Evolutionary conservation across 2,888 invertebrate species (phyloP).

Genomic region (Drosophila greeni): DNA sequence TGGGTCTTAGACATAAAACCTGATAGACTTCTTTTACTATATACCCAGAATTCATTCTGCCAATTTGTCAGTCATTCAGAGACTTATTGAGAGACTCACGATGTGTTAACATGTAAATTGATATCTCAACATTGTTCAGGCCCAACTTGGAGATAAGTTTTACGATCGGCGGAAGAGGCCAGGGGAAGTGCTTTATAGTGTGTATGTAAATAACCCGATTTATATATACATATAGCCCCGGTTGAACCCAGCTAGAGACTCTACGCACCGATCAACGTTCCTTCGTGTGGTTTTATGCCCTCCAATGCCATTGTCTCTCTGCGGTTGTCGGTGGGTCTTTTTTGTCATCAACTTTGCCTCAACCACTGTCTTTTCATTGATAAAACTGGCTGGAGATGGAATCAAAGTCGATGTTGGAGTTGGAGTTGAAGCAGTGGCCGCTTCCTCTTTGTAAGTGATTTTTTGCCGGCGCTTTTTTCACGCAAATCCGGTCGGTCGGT

Average conservation of each 20-base stretch:
- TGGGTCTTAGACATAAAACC: slow-evolving; percentile 14
- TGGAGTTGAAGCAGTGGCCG: slow-evolving; percentile 55
- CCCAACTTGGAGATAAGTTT: slow-evolving; percentile 34
- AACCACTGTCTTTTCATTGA: slow-evolving; percentile 62
- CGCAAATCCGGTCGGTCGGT: slow-evolving; percentile 56
- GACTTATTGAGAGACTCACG: slow-evolving; percentile 40
- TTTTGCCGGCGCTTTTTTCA: slow-evolving; percentile 46
- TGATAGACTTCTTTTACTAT: slow-evolving; percentile 7
- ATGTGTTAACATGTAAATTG: slow-evolving; percentile 69
- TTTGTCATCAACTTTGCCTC: slow-evolving; percentile 49
- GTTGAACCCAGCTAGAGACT: slow-evolving; percentile 35
- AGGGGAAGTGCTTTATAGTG: slow-evolving; percentile 19
- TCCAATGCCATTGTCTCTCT: slow-evolving; percentile 43
- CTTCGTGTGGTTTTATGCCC: slow-evolving; percentile 57
- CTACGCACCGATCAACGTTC: slow-evolving; percentile 57
- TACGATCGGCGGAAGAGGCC: slow-evolving; percentile 37
- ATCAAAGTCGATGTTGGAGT: slow-evolving; percentile 21
- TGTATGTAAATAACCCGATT: slow-evolving; percentile 34
- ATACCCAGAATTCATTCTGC: slow-evolving; percentile 35
- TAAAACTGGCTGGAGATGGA: slow-evolving; percentile 64
- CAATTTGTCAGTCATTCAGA: slow-evolving; percentile 57
- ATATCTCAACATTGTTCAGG: slow-evolving; percentile 47
- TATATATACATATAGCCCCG: slow-evolving; percentile 44
- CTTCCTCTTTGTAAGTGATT: slow-evolving; percentile 69
- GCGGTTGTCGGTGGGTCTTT: slow-evolving; percentile 49